Evolutionary conservation across 2,888 invertebrate species (phyloP), one percentile per base, ranked within the genome.

Genomic region (Nematopogon swammerdamellus): DNA sequence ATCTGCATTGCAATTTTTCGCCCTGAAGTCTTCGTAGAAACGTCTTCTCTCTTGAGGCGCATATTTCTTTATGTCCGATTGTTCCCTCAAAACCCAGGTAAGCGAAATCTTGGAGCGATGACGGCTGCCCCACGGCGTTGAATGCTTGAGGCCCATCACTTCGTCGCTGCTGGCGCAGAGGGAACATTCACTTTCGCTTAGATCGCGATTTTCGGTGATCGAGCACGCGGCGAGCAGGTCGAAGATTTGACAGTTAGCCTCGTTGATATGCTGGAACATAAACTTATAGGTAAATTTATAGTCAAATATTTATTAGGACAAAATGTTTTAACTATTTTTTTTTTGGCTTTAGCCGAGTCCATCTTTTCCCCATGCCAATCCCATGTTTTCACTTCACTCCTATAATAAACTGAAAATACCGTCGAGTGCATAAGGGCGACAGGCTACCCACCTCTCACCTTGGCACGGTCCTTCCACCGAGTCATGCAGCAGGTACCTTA

Each of bases 21-120:
- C 36, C 11, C 36, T 36, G n/a, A 36, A 36, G 14, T 36, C 36
- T 36, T 36, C 36, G 36, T 36, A 36, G 11, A 36, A 36, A 3
- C 4, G 36, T 36, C 36, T 36, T 57, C 18, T 63, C 68, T 11
- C 67, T 65, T 8, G 54, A 48, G 5, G 64, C 60, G 14, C 63
- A 51, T 25, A 25, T 56, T 69, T 72, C 18, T 63, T 58, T 45
- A 65, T 76, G 29, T 82, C 82, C 47, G 82, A 75, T 58, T 85
- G 84, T 56, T 86, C 86, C 60, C 86, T 84, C 43, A 89, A 72
- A 50, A 89, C 87, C 89, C 90, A 89, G 49, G 88, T 88, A 50
- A 89, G 76, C 50, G 89, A 88, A 67, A 89, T 83, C 68, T 88
- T 89, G 55, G 88, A 79, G 57, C 77, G 76, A 58, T 77, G 77